Percentiles rank a stretch among this genome's conserved stretches.
These are phyloP conservation scores for Ophthalmolycus amberensis DNA, from an alignment of 2,113 vertebrate genomes.

Conservation along the genomic window DNA sequence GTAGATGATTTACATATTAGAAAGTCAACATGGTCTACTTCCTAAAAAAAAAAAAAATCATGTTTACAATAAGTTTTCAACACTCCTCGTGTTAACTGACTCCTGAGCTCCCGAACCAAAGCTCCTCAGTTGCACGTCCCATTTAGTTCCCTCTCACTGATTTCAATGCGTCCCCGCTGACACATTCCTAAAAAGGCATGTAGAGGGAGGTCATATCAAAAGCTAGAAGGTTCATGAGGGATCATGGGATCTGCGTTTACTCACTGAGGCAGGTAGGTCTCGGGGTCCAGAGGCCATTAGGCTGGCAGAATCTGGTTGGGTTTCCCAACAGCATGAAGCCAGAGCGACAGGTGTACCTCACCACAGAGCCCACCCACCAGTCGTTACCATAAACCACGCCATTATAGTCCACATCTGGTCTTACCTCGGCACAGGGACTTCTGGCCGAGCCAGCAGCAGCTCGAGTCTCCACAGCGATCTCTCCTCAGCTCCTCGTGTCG, in stretches of 20 bases:
- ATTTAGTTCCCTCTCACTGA: constrained; percentile 82
- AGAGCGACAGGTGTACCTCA: constrained; percentile 84
- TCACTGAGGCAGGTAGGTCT: constrained; percentile 87
- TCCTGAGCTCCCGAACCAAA: constrained; percentile 7
- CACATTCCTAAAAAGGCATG: constrained; percentile 82
- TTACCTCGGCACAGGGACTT: constrained; percentile 88
- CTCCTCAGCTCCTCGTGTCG: constrained; percentile 84
- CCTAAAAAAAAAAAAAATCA: background rate
- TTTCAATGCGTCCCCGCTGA: constrained; percentile 79
- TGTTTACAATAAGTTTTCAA: background rate
- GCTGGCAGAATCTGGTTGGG: constrained; percentile 81
- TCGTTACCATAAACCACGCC: constrained; percentile 82
- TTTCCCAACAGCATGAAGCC: constrained; percentile 87
- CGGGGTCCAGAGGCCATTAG: constrained; percentile 84
- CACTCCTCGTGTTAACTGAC: constrained; percentile 9
- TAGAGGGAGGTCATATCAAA: background rate
- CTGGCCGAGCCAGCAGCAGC: constrained; percentile 89
- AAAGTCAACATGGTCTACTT: background rate
- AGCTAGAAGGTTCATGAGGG: background rate
- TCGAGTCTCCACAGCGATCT: constrained; percentile 85
- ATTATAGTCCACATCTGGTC: constrained; percentile 84
- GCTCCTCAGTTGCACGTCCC: constrained; percentile 79
- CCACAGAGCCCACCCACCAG: constrained; percentile 89
- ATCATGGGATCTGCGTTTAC: constrained; percentile 38
- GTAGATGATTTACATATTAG: background rate